phyloP scores from a whole-genome alignment of 2,113 vertebrate genomes.

The Benitochromis conjunctus region DNA sequence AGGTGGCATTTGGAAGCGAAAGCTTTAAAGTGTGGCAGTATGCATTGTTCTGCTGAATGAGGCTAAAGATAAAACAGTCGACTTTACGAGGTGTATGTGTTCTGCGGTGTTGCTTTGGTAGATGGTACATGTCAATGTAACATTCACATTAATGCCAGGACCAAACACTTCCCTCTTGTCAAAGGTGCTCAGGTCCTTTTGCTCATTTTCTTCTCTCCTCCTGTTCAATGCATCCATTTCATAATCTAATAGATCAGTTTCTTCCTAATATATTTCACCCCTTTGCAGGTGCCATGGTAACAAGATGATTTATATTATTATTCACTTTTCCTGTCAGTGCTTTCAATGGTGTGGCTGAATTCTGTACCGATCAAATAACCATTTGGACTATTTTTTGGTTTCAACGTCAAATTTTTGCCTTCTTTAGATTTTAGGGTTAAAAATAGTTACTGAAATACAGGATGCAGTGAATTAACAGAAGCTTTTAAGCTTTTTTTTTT shows the following conservation, averaged over 20 bases:
- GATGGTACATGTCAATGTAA: neutral
- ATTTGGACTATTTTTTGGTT: accelerated
- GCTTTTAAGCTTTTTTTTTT: neutral
- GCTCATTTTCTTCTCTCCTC: neutral
- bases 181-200: neutral
- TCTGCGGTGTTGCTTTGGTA: neutral
- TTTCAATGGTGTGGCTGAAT: neutral
- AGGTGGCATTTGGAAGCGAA: neutral
- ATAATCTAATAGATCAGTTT: neutral
- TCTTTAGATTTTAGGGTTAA: neutral
- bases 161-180: neutral
- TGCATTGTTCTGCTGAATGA: neutral
- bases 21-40: neutral
- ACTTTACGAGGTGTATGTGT: neutral
- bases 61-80: accelerated
- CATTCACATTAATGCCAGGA: neutral
- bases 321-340: neutral
- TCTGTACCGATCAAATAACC: neutral
- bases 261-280: neutral
- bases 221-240: neutral
- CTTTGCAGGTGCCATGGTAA: neutral
- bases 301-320: neutral
- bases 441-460: accelerated
- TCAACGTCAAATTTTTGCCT: neutral
- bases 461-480: neutral